Base-by-base conservation (phyloP, 37 sponge, comb jelly and placozoan genomes). In the Agelas oroides region DNA sequence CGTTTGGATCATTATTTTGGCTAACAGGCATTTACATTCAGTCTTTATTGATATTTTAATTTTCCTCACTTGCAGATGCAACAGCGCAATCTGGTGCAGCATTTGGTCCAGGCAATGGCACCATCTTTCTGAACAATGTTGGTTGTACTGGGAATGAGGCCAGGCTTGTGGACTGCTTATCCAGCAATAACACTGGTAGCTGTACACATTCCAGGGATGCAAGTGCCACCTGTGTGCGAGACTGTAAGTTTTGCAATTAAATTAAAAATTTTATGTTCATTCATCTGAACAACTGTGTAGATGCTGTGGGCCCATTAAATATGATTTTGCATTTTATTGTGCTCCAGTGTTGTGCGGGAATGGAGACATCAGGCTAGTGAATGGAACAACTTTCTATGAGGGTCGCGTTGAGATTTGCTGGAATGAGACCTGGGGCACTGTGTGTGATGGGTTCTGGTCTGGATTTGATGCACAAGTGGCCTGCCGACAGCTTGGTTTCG, bases 371-470 rank as follows among this genome's bases (percentile, higher is more conserved):
- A 46, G 46, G 46, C 46, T 46, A 46, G 46, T 46, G 46, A 46
- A 46, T 8, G 46, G 46, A 12, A 46, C 46, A 46, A 46, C 3
- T 8, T 46, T 46, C 30, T 69, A 73, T 69, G 35, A 79, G 0
- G 81, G 81, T 27, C 31, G 81, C 23, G 81, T 79, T 19, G 81
- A 79, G 74, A 75, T 79, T 21, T 69, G 81, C 27, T 28, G 27
- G 31, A 70, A 21, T 34, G 53, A 30, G 40, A 31, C 57, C 31
- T 68, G 67, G 84, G 59, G 57, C 30, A 82, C 74, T 46, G 70
- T 82, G 54, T 76, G 77, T 76, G 77, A 76, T 59, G 60, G 53
- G 19, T 17, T 56, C 58, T 76, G 77, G 77, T 19, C 25, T 19
- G 54, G 17, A 35, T 35, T n/a, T 57, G 84, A 82, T 73, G 84